These are phyloP conservation scores for Poecilia gillii DNA, from an alignment of 2,797 vertebrate genomes.

Conservation along the genomic window DNA sequence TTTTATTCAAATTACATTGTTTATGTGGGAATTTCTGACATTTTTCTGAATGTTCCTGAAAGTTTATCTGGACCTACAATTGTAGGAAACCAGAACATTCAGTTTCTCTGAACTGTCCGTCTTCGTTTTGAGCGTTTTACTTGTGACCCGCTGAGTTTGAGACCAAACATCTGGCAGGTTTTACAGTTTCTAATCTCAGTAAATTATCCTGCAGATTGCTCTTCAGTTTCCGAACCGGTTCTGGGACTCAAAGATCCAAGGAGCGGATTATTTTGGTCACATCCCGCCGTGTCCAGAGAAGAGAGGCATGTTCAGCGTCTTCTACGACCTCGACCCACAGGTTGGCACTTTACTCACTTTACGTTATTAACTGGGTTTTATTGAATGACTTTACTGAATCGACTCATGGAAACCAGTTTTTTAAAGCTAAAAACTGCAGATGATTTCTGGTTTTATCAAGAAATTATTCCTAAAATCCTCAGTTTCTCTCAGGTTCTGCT, in stretches of 20 bases:
- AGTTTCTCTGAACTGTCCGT: not conserved
- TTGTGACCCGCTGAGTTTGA: not conserved
- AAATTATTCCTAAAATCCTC: not conserved
- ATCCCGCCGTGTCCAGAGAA: slow-evolving; percentile 87
- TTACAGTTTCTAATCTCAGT: not conserved
- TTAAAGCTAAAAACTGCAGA: not conserved
- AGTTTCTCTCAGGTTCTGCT: not conserved
- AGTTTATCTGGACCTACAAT: not conserved
- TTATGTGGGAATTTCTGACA: too few relatives aligned
- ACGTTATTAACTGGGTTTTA: not conserved
- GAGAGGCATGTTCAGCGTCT: slow-evolving; percentile 93
- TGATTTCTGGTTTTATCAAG: not conserved
- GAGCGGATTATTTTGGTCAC: slow-evolving; percentile 96
- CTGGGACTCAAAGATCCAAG: slow-evolving; percentile 95
- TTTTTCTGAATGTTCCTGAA: not conserved
- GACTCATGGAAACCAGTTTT: not conserved
- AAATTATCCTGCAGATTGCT: slow-evolving; percentile 82
- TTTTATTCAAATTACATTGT: too few relatives aligned
- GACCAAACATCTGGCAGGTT: not conserved
- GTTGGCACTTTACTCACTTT: slow-evolving; percentile 68
- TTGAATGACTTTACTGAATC: not conserved
- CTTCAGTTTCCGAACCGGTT: slow-evolving; percentile 95
- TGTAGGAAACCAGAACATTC: not conserved
- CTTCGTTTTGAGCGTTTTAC: not conserved
- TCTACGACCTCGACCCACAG: slow-evolving; percentile 96